Evolutionary conservation across 2,113 vertebrate genomes (phyloP), one percentile per base, ranked within the genome.

Genomic region (Plecotus auritus): DNA sequence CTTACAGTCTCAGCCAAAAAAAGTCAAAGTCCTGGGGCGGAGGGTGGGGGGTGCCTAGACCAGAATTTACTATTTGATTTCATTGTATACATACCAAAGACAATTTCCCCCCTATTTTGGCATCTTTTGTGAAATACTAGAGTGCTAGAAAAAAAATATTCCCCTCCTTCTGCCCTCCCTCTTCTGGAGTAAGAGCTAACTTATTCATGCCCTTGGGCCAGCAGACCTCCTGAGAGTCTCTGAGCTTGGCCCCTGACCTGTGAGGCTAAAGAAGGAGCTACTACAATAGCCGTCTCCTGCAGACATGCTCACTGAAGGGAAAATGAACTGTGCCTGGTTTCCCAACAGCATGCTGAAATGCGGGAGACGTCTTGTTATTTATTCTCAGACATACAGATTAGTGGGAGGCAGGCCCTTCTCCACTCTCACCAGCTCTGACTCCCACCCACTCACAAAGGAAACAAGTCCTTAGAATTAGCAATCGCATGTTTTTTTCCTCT

Each of bases 381-480:
- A 66, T 96, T 94, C 85, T 92, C 49, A 93, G 64, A 82, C 82
- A 73, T 1, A 40, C 64, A 28, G 80, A 51, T 96, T 86, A 66
- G 61, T n/a, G 83, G 81, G 95, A 74, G 92, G 22, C 61, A 88
- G 69, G 78, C 47, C 73, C n/a, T 77, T 64, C 88, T 87, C 78
- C 49, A 54, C 67, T 95, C 70, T 32, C 49, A 18, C 85, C 69
- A 73, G 70, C 49, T 61, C 94, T 54, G 35, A 42, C 64, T 64
- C 82, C 82, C 66, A 74, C 85, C 85, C 66, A 37, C 85, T 92
- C 61, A 88, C 67, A 37, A 42, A 96, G 80, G 64, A 94, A 89
- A 91, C 0, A 22, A 83, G 59, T 64, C 70, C 80, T 94, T 42
- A 20, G 72, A 89, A 94, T 94, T 91, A 90, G 76, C 83, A 49